Evolutionary conservation across 2,113 vertebrate genomes (phyloP).

Genomic region (Cisticola juncidis): DNA sequence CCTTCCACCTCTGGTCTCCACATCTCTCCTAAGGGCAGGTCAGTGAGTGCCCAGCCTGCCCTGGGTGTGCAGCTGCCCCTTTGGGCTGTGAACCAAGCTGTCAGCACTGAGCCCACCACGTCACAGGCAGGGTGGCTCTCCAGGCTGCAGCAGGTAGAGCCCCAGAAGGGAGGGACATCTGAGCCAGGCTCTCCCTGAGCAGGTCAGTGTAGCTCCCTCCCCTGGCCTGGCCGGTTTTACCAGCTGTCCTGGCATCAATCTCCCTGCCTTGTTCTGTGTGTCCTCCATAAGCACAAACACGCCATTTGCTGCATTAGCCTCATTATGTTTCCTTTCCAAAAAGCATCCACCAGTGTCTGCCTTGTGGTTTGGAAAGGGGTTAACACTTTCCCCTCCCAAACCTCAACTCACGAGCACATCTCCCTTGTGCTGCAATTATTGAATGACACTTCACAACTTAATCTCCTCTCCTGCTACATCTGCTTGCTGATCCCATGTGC

Average conservation of each 20-base stretch:
- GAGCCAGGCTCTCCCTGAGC: not conserved
- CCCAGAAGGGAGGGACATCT: not conserved
- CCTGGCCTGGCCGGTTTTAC: not conserved
- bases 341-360: not conserved
- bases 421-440: conserved; percentile 52
- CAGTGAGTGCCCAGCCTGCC: not conserved
- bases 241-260: fast-evolving
- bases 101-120: not conserved
- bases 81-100: not conserved
- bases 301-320: not conserved
- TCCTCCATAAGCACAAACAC: not conserved
- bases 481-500: conserved; percentile 57
- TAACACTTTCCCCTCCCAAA: not conserved
- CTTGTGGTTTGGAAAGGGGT: not conserved
- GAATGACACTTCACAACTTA: conserved; percentile 62
- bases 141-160: not conserved
- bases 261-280: fast-evolving
- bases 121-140: not conserved
- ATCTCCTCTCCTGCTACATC: conserved; percentile 65
- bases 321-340: not conserved
- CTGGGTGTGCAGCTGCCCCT: not conserved
- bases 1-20: not conserved
- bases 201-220: not conserved
- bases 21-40: fast-evolving
- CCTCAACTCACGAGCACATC: not conserved